Percentiles rank a stretch among this genome's conserved stretches.
Evolutionary conservation across 1,140 invertebrate species (phyloP).

Genomic region (Drosophila bifasciata): DNA sequence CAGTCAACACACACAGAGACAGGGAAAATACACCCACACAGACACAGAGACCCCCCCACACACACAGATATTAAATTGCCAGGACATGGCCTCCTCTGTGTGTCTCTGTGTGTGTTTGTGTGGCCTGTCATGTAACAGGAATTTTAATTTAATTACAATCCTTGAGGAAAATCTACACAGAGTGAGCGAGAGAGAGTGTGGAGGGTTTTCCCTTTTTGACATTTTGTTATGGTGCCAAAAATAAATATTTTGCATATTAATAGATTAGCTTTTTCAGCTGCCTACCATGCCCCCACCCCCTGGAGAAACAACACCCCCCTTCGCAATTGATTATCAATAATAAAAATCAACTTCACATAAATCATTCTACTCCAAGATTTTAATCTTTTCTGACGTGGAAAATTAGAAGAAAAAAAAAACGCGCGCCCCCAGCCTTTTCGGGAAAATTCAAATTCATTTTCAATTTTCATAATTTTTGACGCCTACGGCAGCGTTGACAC

Average conservation of each 20-base stretch:
- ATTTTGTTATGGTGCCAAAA: conserved; percentile 14
- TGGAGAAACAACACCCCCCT: background rate
- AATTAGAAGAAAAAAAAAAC: conserved; percentile 46
- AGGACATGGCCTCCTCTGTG: conserved; percentile 51
- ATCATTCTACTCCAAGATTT: conserved; percentile 64
- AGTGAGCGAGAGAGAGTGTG: background rate
- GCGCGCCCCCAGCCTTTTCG: background rate
- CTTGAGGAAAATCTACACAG: background rate
- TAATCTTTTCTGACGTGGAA: conserved; percentile 50
- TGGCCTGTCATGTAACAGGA: conserved; percentile 75
- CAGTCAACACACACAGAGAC: conserved; percentile 30
- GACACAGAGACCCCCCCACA: background rate
- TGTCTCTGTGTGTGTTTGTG: conserved; percentile 57
- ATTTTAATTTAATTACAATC: conserved; percentile 80
- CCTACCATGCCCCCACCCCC: background rate
- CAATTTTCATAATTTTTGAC: conserved; percentile 77
- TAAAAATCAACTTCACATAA: conserved; percentile 62
- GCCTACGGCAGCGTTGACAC: conserved; percentile 51
- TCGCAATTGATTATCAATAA: conserved; percentile 68
- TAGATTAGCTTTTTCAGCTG: conserved; percentile 51
- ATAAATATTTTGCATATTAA: conserved; percentile 56
- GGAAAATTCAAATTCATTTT: conserved; percentile 50
- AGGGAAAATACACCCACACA: background rate
- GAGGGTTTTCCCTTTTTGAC: background rate
- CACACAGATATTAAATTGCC: conserved; percentile 26